Conservation (phyloP, 2,113 vertebrate species). For the Chaetops frenatus region DNA sequence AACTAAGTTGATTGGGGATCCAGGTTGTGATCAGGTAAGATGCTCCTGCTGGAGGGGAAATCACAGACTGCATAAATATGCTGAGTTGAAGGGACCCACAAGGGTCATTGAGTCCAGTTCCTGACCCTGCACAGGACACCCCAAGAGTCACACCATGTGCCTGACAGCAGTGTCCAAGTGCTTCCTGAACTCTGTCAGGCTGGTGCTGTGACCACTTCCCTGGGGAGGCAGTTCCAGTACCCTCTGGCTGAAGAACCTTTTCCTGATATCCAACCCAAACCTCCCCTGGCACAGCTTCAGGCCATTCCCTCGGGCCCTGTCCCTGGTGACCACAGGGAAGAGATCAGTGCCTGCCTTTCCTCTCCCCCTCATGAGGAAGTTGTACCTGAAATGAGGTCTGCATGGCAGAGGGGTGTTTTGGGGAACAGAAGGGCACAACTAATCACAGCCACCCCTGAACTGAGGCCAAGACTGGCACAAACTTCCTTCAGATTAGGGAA, state of each 20-base stretch:
- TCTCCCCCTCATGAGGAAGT: fast-evolving
- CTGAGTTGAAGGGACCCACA: neutral
- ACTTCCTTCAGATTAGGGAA: neutral
- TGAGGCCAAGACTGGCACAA: neutral
- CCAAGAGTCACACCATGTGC: neutral
- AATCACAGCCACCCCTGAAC: neutral
- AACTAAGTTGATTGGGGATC: neutral
- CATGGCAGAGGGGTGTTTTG: fast-evolving
- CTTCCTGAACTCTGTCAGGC: no score
- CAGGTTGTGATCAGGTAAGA: neutral
- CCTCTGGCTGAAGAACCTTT: neutral
- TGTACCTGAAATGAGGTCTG: neutral
- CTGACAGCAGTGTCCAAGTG: fast-evolving
- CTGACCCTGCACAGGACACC: neutral
- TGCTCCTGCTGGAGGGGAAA: neutral
- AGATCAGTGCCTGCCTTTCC: neutral
- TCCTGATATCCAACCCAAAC: neutral
- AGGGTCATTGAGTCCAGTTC: neutral
- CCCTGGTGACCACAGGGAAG: neutral
- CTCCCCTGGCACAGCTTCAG: no score
- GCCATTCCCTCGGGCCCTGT: fast-evolving
- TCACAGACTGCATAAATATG: neutral
- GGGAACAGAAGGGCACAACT: neutral
- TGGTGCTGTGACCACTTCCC: neutral
- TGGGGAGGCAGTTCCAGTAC: neutral